Conservation (phyloP, 2,888 invertebrate genomes). For the Perdita meconis region DNA sequence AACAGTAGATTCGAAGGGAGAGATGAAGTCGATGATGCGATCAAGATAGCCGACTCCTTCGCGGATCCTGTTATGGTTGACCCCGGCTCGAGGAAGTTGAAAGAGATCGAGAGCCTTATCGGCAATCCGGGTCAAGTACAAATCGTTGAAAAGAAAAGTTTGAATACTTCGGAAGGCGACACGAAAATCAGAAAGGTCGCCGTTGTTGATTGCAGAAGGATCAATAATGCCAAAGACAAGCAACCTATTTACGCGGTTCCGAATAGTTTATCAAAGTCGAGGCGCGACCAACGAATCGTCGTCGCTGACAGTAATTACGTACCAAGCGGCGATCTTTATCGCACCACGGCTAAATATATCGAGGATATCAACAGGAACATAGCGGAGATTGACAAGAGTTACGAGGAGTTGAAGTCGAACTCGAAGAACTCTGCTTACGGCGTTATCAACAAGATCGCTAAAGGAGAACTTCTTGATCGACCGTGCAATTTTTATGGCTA, state of each 20-base stretch:
- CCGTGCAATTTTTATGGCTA: slow-evolving; percentile 64
- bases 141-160: not conserved
- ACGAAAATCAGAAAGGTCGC: not conserved
- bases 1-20: not conserved
- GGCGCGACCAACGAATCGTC: slow-evolving; percentile 53
- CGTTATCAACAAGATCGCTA: slow-evolving; percentile 74
- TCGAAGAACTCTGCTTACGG: slow-evolving; percentile 72
- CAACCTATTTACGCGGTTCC: slow-evolving; percentile 80
- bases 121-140: not conserved
- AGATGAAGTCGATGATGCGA: not conserved
- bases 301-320: slow-evolving; percentile 77
- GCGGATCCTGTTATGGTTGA: not conserved
- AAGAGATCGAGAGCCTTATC: not conserved
- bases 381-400: slow-evolving; percentile 80
- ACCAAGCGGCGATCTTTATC: slow-evolving; percentile 79
- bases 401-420: slow-evolving; percentile 74
- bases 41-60: not conserved
- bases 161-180: not conserved
- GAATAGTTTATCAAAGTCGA: slow-evolving; percentile 53
- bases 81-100: not conserved
- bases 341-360: slow-evolving; percentile 79
- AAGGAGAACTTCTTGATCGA: slow-evolving; percentile 46
- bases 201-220: not conserved
- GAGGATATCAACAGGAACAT: slow-evolving; percentile 81
- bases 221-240: slow-evolving; percentile 39